Conservation (phyloP, 2,797 vertebrate species). For the Oryzias dopingdopingensis region DNA sequence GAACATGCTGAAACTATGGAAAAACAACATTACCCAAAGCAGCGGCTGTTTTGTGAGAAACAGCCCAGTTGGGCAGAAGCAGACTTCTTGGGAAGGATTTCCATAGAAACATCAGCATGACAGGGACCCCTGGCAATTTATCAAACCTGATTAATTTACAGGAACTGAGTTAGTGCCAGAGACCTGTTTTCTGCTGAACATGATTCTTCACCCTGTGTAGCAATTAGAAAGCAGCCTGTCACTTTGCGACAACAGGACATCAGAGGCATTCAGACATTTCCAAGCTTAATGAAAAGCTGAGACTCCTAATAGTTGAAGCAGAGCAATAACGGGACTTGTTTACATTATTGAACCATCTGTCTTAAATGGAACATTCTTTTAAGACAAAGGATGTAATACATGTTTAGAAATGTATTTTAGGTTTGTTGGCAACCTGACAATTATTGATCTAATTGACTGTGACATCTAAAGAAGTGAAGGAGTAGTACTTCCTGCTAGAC, state of each 20-base stretch:
- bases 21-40: slow-evolving; percentile 6
- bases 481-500: too few relatives aligned
- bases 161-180: slow-evolving; percentile 15
- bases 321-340: slow-evolving; percentile 27
- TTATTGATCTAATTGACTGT: too few relatives aligned
- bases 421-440: background rate
- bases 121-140: slow-evolving; percentile 5
- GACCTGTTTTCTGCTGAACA: slow-evolving; percentile 7
- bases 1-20: slow-evolving; percentile 8
- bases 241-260: slow-evolving; percentile 23
- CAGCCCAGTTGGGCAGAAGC: slow-evolving; percentile 1
- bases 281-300: slow-evolving; percentile 14
- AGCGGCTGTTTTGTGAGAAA: slow-evolving; percentile 24
- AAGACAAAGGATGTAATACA: slow-evolving; percentile 20
- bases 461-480: too few relatives aligned
- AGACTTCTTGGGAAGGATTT: slow-evolving; percentile 29
- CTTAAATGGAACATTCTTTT: slow-evolving; percentile 10
- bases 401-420: background rate
- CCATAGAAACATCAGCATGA: slow-evolving; percentile 45
- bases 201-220: slow-evolving; percentile 13
- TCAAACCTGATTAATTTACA: slow-evolving; percentile 21
- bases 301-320: slow-evolving; percentile 29
- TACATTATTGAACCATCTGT: slow-evolving; percentile 48
- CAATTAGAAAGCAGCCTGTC: slow-evolving; percentile 33
- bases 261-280: slow-evolving; percentile 26